Conservation (phyloP, 2,888 invertebrate species). For the Schizotus pectinicornis region DNA sequence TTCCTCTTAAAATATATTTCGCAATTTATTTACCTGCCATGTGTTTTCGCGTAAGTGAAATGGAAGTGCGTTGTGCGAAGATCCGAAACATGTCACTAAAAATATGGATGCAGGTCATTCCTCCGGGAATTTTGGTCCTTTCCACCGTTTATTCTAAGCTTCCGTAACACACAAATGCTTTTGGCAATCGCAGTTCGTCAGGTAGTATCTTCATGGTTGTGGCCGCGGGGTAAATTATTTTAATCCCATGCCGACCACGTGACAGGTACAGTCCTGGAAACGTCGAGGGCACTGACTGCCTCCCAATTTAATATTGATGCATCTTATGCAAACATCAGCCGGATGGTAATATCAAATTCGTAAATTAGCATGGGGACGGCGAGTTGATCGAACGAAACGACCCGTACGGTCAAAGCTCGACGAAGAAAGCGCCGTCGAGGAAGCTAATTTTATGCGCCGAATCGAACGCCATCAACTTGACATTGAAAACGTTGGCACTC, state of each 20-base stretch:
- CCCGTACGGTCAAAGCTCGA: conserved; percentile 18
- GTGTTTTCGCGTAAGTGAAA: no score
- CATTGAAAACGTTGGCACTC: conserved; percentile 22
- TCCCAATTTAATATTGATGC: conserved; percentile 34
- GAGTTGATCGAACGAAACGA: conserved; percentile 1
- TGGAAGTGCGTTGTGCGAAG: no score
- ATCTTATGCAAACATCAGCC: conserved; percentile 3
- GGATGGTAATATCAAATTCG: conserved; percentile 18
- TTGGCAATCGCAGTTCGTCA: no score
- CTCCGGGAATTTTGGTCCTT: no score
- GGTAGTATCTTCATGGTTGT: no score
- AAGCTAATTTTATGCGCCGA: background rate
- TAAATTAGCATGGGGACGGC: conserved; percentile 8
- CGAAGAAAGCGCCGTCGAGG: conserved; percentile 12
- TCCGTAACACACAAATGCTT: no score
- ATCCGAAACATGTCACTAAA: no score
- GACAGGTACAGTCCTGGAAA: conserved; percentile 4
- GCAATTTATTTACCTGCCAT: no score
- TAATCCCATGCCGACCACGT: background rate
- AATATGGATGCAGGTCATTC: no score
- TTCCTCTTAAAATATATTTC: no score
- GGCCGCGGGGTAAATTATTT: no score
- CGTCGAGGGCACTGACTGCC: conserved; percentile 29
- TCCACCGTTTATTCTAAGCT: no score
- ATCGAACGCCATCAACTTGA: conserved; percentile 19